A percentile compares a stretch with the other conserved stretches of the same genome.
Conservation (phyloP, 1,140 invertebrate species). For the Plectus sambesii region DNA sequence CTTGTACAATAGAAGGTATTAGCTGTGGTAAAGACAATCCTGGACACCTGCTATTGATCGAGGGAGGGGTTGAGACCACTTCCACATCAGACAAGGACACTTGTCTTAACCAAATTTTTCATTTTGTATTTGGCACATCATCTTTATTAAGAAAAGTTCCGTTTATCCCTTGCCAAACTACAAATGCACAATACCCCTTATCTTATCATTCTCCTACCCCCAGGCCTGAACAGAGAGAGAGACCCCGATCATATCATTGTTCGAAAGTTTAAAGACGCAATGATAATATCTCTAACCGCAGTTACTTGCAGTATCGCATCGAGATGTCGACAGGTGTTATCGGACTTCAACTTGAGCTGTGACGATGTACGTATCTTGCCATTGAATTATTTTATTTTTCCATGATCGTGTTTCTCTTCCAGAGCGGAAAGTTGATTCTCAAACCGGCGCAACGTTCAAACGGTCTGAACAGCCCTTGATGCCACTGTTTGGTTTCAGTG, state of each 20-base stretch:
- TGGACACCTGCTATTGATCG: no score
- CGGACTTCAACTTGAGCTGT: conserved; percentile 94
- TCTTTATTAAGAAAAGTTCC: no score
- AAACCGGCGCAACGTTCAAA: conserved; percentile 32
- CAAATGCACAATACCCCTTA: no score
- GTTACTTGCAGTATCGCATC: conserved; percentile 65
- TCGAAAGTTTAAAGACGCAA: neutral
- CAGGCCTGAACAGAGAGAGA: no score
- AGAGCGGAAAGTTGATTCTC: conserved; percentile 47
- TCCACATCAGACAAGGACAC: neutral
- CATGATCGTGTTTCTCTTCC: conserved; percentile 24
- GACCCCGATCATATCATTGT: no score
- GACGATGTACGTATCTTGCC: conserved; percentile 69
- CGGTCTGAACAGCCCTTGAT: conserved; percentile 14
- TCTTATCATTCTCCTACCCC: no score
- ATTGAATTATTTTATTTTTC: conserved; percentile 11
- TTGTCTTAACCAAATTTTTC: neutral
- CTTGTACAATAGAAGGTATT: no score
- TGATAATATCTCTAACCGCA: conserved; percentile 9
- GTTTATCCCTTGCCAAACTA: no score
- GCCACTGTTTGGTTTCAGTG: conserved; percentile 7
- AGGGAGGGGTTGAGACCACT: no score
- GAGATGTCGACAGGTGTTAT: conserved; percentile 70
- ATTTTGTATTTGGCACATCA: neutral
- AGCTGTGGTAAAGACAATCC: no score